Base-by-base conservation (phyloP, 2,888 invertebrate species). In the Xestia rhomboidea region DNA sequence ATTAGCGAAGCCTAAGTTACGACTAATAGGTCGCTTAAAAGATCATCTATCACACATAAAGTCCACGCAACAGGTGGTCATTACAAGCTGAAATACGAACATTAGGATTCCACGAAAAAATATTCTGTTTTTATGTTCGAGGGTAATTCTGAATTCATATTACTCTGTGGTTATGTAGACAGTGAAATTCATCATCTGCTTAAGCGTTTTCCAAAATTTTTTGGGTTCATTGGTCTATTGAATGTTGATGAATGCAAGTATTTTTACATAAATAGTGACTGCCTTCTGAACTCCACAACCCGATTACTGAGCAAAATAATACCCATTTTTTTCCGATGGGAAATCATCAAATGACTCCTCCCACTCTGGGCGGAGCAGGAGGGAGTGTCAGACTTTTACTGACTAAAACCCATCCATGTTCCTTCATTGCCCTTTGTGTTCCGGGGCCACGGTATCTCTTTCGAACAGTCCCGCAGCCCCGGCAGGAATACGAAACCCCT, bases 1-100 rank as follows among this genome's bases (percentile, higher is more conserved):
- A 75, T 44, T 49, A 73, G 21, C n/a, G 11, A 49, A 10, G 10
- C 34, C 38, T 60, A 72, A 51, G 54, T 70, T 54, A 30, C 15
- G 66, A 74, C 54, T 81, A 76, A 78, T 74, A 70, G 60, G 44
- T 69, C 13, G 11, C 76, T 69, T 67, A 81, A 72, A 81, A 76
- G 38, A 78, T 69, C 78, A 78, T 84, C 51, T 78, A 81, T 81
- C 73, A 81, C 34, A 69, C 68, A 80, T 74, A 71, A 81, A 74
- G 41, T 78, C 27, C 44, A 38, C 1, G 66, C 81, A 71, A 84
- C 84, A 84, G 80, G 83, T 83, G 51, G 64, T 15, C 46, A 72
- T 81, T 71, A 74, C 46, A 72, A 44, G 62, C 60, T 24, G 18
- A 24, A 77, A 54, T 46, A 54, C 46, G 34, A 67, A 64, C 46